These are phyloP conservation scores for Liolophura sinensis DNA, from an alignment of 1,140 invertebrate genomes.

Conservation along the genomic window DNA sequence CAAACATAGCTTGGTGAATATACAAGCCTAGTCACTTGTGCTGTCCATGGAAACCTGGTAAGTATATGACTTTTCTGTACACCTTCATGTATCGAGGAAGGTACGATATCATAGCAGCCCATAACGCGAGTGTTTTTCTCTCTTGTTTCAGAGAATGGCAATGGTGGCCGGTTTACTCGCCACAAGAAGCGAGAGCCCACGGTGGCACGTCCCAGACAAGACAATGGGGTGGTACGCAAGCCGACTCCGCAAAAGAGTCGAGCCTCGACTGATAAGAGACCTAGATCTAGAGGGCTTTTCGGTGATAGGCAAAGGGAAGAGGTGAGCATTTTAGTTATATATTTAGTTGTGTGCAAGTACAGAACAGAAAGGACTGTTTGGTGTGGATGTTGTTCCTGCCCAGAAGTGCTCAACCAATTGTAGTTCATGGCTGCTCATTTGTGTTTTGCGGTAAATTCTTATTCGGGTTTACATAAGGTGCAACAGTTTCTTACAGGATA, in stretches of 20 bases:
- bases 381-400: neutral
- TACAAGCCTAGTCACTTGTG: too few relatives aligned
- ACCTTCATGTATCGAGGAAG: neutral
- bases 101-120: neutral
- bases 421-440: neutral
- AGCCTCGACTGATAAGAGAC: slow-evolving; percentile 72
- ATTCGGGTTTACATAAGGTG: too few relatives aligned
- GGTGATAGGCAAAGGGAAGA: slow-evolving; percentile 50
- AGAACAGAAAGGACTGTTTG: neutral
- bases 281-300: slow-evolving; percentile 64
- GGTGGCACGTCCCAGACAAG: slow-evolving; percentile 49
- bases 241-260: slow-evolving; percentile 66
- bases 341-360: neutral
- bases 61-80: neutral
- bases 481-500: too few relatives aligned
- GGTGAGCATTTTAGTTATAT: slow-evolving; percentile 28
- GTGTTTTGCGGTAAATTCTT: slow-evolving; percentile 5
- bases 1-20: too few relatives aligned
- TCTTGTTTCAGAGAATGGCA: slow-evolving; percentile 61
- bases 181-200: slow-evolving; percentile 68
- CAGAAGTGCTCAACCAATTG: neutral
- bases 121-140: slow-evolving; percentile 6
- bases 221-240: slow-evolving; percentile 63
- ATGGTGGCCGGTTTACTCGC: slow-evolving; percentile 66
- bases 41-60: neutral